Conservation (phyloP, 2,113 vertebrate genomes). For the Leuciscus idus region DNA sequence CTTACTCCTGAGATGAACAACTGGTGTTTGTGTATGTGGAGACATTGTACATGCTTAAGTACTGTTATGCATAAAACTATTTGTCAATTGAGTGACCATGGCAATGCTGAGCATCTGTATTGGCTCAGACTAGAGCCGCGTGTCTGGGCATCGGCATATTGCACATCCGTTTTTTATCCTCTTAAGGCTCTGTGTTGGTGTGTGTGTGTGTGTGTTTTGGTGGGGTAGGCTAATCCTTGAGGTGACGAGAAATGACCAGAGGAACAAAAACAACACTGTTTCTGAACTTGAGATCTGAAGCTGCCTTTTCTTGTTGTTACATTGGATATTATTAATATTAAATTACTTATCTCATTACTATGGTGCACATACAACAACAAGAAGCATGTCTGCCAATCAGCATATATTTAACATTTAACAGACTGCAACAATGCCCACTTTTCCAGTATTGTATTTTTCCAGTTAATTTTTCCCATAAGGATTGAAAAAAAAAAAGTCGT, state of each 20-base stretch:
- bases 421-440: no score
- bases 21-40: neutral
- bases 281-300: neutral
- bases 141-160: conserved; percentile 33
- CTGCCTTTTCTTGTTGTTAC: neutral
- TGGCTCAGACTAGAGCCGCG: neutral
- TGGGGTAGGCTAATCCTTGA: conserved; percentile 35
- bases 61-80: neutral
- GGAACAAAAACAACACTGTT: neutral
- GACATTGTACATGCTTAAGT: conserved; percentile 4
- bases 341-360: neutral
- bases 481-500: no score
- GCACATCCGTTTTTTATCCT: conserved; percentile 20
- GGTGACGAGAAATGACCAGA: neutral
- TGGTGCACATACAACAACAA: neutral
- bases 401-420: no score
- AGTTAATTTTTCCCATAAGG: no score
- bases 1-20: neutral
- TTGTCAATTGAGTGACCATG: conserved; percentile 15
- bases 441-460: no score
- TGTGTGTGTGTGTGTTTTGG: conserved; percentile 5
- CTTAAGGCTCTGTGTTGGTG: conserved; percentile 27
- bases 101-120: conserved; percentile 28
- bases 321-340: neutral
- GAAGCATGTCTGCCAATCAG: no score